Base-by-base conservation (phyloP, 2,888 invertebrate species). In the Xestia sexstrigata region DNA sequence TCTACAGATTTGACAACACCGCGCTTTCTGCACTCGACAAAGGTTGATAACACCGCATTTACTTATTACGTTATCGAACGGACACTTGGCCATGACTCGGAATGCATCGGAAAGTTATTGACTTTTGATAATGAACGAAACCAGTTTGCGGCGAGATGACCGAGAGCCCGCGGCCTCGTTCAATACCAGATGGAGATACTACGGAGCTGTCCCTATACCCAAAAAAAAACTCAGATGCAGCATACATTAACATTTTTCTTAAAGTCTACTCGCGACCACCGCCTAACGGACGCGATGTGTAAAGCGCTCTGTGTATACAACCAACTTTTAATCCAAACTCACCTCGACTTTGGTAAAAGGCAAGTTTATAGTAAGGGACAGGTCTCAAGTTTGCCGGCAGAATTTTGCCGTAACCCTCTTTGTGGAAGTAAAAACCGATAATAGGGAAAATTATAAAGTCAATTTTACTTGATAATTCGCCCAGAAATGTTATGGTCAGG, bases 81-180 rank as follows among this genome's bases (percentile, higher is more conserved):
- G 88, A 90, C 90, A 91, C 92, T 93, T 94, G 96, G 94, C 96
- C 96, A 88, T 96, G 96, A 96, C 95, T 96, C 91, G 93, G 92
- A 94, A 95, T 95, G 95, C 95, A 95, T 95, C 96, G 92, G 95
- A 96, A 96, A 96, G 96, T 96, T 96, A 96, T 96, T 96, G 96
- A 96, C 96, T 96, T 96, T 96, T 96, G 96, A 95, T 96, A 96
- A 96, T 96, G 96, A 92, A 92, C 87, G 65, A 94, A 96, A 96
- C 96, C 95, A 94, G 96, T 96, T 96, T 95, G 93, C 90, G 92
- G 92, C 92, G 87, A 91, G 92, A 93, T 96, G 96, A 96, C 96
- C 96, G 95, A 94, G 94, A 94, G 95, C 91, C 90, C 91, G 89
- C 94, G 95, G 93, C 96, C 96, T 91, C 94, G 95, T 95, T 96